phyloP scores from a whole-genome alignment of 2,888 invertebrate genomes.

The Anagyrus pseudococci region DNA sequence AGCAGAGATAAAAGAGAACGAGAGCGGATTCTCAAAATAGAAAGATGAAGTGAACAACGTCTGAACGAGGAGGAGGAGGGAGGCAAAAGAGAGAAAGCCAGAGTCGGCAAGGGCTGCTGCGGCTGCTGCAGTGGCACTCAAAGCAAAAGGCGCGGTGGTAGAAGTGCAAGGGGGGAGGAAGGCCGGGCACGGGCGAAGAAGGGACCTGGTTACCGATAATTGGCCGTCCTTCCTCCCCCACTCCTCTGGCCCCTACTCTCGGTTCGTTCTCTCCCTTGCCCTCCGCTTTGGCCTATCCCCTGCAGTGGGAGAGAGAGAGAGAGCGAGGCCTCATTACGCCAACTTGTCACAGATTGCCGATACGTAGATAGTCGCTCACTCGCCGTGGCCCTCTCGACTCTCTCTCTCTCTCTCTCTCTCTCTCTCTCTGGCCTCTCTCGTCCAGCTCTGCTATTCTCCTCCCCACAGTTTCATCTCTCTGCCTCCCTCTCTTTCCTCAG shows the following conservation, averaged over 20 bases:
- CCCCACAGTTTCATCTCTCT: too few species aligned
- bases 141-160: slow-evolving; percentile 13
- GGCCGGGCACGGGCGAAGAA: slow-evolving; percentile 43
- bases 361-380: slow-evolving; percentile 50
- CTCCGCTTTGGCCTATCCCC: too few species aligned
- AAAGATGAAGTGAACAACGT: too few species aligned
- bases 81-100: slow-evolving; percentile 1
- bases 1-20: background rate
- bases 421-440: too few species aligned
- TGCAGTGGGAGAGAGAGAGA: slow-evolving; percentile 29
- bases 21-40: background rate
- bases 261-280: too few species aligned
- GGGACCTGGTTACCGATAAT: slow-evolving; percentile 45
- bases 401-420: too few species aligned
- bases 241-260: too few species aligned
- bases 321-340: slow-evolving; percentile 55
- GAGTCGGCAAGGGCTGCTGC: slow-evolving; percentile 8
- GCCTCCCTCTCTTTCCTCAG: too few species aligned
- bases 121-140: slow-evolving; percentile 15
- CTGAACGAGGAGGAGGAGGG: background rate
- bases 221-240: slow-evolving; percentile 43
- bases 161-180: slow-evolving; percentile 2
- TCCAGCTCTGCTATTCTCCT: too few species aligned
- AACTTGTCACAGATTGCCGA: slow-evolving; percentile 56
- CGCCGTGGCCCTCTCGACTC: too few species aligned